A percentile compares a stretch with the other conserved stretches of the same genome.
Conservation (phyloP, 2,797 vertebrate species). For the Smutsia gigantea region DNA sequence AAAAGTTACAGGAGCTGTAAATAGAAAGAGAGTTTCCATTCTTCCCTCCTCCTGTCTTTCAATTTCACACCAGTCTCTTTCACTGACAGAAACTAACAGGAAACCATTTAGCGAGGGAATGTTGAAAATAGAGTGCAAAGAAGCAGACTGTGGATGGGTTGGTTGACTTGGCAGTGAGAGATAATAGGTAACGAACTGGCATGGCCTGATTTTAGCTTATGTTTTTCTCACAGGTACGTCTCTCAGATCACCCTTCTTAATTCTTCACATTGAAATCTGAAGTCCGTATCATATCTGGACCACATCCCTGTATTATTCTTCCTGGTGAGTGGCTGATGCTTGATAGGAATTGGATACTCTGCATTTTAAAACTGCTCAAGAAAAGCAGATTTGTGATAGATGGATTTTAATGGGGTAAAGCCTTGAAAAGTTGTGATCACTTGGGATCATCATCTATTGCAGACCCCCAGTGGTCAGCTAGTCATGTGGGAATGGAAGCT, state of each 20-base stretch:
- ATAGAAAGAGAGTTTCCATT: slow-evolving; percentile 10
- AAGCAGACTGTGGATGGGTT: not conserved
- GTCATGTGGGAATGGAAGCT: not conserved
- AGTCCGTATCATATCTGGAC: not conserved
- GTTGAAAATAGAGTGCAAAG: slow-evolving; percentile 16
- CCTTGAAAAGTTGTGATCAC: not conserved
- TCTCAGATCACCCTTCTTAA: not conserved
- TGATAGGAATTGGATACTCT: not conserved
- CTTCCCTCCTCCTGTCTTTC: slow-evolving; percentile 35
- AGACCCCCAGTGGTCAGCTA: not conserved
- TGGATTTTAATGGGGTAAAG: slow-evolving; percentile 12
- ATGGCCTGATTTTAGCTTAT: not conserved
- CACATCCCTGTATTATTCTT: not conserved
- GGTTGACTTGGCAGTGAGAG: not conserved
- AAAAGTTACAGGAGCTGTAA: slow-evolving; percentile 42
- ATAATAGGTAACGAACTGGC: not conserved
- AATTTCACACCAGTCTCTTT: slow-evolving; percentile 53
- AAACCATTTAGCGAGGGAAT: slow-evolving; percentile 44
- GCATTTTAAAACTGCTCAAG: not conserved
- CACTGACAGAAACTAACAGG: slow-evolving; percentile 40
- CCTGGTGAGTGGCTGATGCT: not conserved
- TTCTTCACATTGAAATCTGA: not conserved
- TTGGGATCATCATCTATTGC: not conserved
- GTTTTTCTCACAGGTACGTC: not conserved
- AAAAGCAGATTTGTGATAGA: not conserved